Evolutionary conservation across 2,797 vertebrate species (phyloP).

Genomic region (Oryzias sinensis): DNA sequence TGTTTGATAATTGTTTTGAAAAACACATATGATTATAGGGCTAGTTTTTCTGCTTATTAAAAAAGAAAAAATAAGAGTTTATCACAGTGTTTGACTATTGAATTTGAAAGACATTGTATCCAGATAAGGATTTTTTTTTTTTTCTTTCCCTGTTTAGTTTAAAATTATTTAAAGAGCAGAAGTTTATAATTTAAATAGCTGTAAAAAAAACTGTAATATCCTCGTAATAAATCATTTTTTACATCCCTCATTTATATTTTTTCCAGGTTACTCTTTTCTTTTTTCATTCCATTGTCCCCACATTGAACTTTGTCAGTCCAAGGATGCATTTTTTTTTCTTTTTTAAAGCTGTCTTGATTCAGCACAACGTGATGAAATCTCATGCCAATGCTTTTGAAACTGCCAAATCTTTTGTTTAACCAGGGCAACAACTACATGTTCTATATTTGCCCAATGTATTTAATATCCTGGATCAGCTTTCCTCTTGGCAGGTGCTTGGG

Average conservation of each 20-base stretch:
- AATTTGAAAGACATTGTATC: too few species aligned
- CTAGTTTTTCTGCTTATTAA: too few species aligned
- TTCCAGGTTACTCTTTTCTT: not conserved
- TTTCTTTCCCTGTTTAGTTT: too few species aligned
- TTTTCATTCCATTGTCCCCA: not conserved
- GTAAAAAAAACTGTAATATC: too few species aligned
- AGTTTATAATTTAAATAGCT: too few species aligned
- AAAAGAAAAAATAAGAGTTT: too few species aligned
- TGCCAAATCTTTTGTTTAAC: conserved; percentile 41
- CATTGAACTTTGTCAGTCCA: conserved; percentile 17
- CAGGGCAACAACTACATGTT: conserved; percentile 18
- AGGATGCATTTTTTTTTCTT: conserved; percentile 9
- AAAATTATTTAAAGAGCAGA: too few species aligned
- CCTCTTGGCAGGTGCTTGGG: conserved; percentile 43
- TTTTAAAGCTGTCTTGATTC: conserved; percentile 20
- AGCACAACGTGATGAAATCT: conserved; percentile 18
- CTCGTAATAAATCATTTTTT: not conserved
- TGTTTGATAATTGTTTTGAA: too few species aligned
- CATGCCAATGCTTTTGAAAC: conserved; percentile 12
- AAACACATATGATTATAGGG: too few species aligned
- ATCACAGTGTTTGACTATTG: too few species aligned
- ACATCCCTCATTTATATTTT: not conserved
- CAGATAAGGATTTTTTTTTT: too few species aligned
- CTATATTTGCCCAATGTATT: conserved; percentile 40
- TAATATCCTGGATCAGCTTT: conserved; percentile 39